These are phyloP conservation scores for Sebastes oblongus DNA, from an alignment of 2,797 vertebrate species.

Conservation along the genomic window DNA sequence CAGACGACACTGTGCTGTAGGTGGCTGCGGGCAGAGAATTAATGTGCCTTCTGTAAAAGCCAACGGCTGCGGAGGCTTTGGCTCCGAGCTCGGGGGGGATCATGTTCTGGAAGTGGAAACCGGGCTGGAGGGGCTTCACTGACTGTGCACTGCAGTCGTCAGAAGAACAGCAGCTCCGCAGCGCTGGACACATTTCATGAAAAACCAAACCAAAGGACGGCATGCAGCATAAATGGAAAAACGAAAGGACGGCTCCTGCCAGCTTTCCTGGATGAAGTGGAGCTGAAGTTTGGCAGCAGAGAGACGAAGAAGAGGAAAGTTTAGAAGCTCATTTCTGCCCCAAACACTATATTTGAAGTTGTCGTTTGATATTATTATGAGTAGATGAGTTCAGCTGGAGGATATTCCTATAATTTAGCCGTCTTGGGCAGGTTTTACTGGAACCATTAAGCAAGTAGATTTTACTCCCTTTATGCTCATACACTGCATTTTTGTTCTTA, in stretches of 20 bases:
- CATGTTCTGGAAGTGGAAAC: constrained; percentile 65
- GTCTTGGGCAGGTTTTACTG: constrained; percentile 37
- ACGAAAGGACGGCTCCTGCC: constrained; percentile 45
- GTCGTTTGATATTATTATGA: constrained; percentile 26
- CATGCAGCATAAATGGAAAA: constrained; percentile 68
- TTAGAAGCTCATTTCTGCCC: constrained; percentile 50
- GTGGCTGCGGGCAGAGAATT: constrained; percentile 43
- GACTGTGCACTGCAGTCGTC: constrained; percentile 36
- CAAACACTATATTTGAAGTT: constrained; percentile 42
- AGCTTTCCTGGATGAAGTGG: constrained; percentile 52
- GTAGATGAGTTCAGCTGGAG: constrained; percentile 36
- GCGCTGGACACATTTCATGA: constrained; percentile 54
- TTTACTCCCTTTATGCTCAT: constrained; percentile 7
- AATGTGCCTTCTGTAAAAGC: constrained; percentile 47
- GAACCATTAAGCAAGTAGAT: constrained; percentile 24
- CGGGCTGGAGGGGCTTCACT: constrained; percentile 45
- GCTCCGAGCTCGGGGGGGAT: constrained; percentile 47
- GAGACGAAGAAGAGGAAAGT: constrained; percentile 48
- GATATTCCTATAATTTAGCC: constrained; percentile 37
- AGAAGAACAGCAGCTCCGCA: constrained; percentile 42
- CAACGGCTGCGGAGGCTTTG: constrained; percentile 67
- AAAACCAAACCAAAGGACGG: constrained; percentile 62
- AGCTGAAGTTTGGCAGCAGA: constrained; percentile 59
- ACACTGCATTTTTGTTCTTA: constrained; percentile 8
- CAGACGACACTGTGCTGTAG: constrained; percentile 39